Evolutionary conservation across 1,140 invertebrate genomes (phyloP), one percentile per base, ranked within the genome.

Genomic region (Adoxophyes honmai): DNA sequence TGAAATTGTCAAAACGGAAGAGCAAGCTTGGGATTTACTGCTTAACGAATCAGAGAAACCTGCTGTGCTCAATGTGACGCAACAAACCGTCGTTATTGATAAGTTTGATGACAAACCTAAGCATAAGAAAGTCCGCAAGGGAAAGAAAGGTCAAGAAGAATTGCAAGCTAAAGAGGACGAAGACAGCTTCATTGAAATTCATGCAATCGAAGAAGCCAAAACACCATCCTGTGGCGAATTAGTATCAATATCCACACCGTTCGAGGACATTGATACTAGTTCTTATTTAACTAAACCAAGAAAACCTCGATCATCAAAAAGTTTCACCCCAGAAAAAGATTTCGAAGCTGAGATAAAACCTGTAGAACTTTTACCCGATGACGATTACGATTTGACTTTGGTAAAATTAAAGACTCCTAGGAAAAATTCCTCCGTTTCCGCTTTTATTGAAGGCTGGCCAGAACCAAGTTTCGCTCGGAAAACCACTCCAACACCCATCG

Each of bases 111-210:
- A 81, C 5, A 90, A 89, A 72, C 34, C 70, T 1, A 89, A 83
- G 66, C 62, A 64, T 16, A 89, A 88, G 58, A 89, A 81, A 68
- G 72, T 55, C 51, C 78, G 85, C 38, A 87, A 83, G 62, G 18
- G 28, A n/a, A 84, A 78, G 55, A 81, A 77, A 60, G 51, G 59
- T 15, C 68, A 72, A 34, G 86, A 87, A 6, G 82, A 84, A n/a
- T 56, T 57, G 42, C 59, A 70, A 18, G 14, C 65, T 11, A 83
- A 81, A 67, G 67, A 65, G 6, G 83, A 86, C 10, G 86, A 87
- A 34, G 79, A 88, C 39, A 86, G 81, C 61, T 88, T 88, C 64
- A 73, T 88, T 34, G 86, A 88, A 66, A 88, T 88, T 58, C 84
- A 87, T 59, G 72, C 78, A 0, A 87, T 88, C 13, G 81, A 86